Conservation (phyloP, 2,888 invertebrate genomes). For the Agriopis aurantiaria region DNA sequence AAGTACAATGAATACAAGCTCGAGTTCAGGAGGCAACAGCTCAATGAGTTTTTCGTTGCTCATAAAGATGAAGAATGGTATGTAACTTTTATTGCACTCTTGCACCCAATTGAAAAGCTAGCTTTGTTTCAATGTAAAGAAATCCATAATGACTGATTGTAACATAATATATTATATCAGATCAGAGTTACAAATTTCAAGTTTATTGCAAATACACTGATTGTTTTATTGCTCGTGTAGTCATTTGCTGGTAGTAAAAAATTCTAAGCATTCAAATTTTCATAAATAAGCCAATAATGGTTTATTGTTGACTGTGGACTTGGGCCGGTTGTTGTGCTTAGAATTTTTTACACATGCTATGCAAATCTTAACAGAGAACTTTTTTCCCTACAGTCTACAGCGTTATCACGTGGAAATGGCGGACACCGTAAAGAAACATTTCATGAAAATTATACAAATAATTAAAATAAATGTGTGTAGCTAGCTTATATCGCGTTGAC, state of each 20-base stretch:
- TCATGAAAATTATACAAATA: slow-evolving; percentile 76
- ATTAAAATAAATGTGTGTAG: slow-evolving; percentile 80
- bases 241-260: slow-evolving; percentile 78
- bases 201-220: slow-evolving; percentile 21
- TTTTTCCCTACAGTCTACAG: slow-evolving; percentile 87
- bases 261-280: slow-evolving; percentile 70
- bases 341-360: slow-evolving; percentile 75
- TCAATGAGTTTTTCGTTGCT: slow-evolving; percentile 99
- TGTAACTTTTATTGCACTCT: slow-evolving; percentile 65
- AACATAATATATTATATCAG: too few relatives aligned
- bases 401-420: slow-evolving; percentile 80
- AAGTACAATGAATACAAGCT: slow-evolving; percentile 99
- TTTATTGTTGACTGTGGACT: neutral
- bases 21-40: slow-evolving; percentile 97
- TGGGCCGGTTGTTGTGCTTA: slow-evolving; percentile 66
- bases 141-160: neutral
- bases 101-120: slow-evolving; percentile 31
- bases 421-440: slow-evolving; percentile 79
- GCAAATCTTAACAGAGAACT: slow-evolving; percentile 82
- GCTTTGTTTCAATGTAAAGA: slow-evolving; percentile 26
- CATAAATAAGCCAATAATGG: neutral
- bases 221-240: slow-evolving; percentile 51
- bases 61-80: slow-evolving; percentile 99
- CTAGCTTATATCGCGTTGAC: slow-evolving; percentile 84
- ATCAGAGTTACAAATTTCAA: neutral